These are phyloP conservation scores for Melieria crassipennis DNA, from an alignment of 2,888 invertebrate species.

Conservation along the genomic window DNA sequence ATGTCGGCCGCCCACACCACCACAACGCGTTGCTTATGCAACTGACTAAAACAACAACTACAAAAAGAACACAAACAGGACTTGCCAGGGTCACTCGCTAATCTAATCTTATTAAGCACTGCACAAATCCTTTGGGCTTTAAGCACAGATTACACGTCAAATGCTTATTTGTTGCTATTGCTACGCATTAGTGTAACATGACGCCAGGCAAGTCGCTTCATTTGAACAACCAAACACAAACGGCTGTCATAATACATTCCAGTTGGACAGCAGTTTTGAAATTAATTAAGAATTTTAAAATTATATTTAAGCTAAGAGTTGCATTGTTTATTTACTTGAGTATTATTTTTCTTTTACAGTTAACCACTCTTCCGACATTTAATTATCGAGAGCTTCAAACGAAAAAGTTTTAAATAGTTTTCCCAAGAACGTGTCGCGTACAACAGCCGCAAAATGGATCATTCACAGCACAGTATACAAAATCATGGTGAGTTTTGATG, in stretches of 20 bases:
- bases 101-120: too few relatives aligned
- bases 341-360: conserved; percentile 13
- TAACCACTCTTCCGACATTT: neutral
- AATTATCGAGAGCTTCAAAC: too few relatives aligned
- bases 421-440: too few relatives aligned
- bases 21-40: too few relatives aligned
- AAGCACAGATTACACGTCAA: too few relatives aligned
- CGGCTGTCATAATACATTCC: neutral
- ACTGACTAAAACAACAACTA: too few relatives aligned
- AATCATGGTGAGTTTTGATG: conserved; percentile 53
- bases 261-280: neutral
- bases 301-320: neutral
- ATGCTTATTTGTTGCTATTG: neutral
- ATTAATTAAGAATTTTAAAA: neutral
- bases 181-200: neutral
- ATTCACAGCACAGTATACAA: conserved; percentile 58
- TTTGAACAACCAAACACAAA: neutral
- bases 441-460: conserved; percentile 53
- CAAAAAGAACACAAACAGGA: too few relatives aligned
- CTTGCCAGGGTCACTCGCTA: too few relatives aligned
- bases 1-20: too few relatives aligned
- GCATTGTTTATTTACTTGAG: neutral
- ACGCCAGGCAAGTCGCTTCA: neutral
- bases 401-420: too few relatives aligned
- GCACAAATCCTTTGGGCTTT: too few relatives aligned